Conservation (phyloP, 2,797 vertebrate species). For the Hyperoplus immaculatus region DNA sequence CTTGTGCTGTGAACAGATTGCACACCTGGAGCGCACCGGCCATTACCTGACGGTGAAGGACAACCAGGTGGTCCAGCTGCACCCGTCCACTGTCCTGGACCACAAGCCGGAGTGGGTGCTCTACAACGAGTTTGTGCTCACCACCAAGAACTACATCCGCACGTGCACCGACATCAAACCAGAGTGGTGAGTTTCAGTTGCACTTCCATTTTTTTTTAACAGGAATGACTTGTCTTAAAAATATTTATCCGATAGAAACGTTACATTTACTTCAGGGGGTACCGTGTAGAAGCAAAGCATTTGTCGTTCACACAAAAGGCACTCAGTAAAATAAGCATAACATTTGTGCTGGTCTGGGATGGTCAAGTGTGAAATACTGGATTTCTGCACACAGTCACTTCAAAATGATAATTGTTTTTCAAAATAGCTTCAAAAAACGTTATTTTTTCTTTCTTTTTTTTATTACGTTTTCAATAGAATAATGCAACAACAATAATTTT, state of each 20-base stretch:
- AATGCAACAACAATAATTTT: too few relatives aligned
- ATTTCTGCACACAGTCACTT: not conserved
- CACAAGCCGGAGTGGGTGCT: conserved; percentile 99
- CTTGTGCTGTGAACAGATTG: conserved; percentile 85
- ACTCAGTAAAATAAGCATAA: too few relatives aligned
- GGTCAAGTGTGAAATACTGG: not conserved
- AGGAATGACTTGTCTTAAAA: not conserved
- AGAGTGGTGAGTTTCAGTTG: conserved; percentile 89
- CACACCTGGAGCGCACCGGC: conserved; percentile 97
- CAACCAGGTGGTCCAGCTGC: conserved; percentile 99
- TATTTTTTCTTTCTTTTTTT: not conserved
- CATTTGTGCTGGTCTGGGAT: not conserved
- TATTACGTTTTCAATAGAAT: too few relatives aligned
- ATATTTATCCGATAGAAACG: not conserved
- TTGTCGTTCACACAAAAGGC: too few relatives aligned
- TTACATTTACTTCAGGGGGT: not conserved
- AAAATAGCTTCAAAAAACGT: not conserved
- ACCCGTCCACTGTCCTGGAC: conserved; percentile 98
- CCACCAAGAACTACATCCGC: conserved; percentile 99
- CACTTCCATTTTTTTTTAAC: not conserved
- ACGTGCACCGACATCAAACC: conserved; percentile 98
- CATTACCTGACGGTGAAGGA: conserved; percentile 99
- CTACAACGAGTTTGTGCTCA: conserved; percentile 99
- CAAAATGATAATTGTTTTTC: not conserved
- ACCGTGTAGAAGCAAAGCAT: not conserved